phyloP scores from a whole-genome alignment of 2,888 invertebrate genomes.

The Hydropsyche betteni region DNA sequence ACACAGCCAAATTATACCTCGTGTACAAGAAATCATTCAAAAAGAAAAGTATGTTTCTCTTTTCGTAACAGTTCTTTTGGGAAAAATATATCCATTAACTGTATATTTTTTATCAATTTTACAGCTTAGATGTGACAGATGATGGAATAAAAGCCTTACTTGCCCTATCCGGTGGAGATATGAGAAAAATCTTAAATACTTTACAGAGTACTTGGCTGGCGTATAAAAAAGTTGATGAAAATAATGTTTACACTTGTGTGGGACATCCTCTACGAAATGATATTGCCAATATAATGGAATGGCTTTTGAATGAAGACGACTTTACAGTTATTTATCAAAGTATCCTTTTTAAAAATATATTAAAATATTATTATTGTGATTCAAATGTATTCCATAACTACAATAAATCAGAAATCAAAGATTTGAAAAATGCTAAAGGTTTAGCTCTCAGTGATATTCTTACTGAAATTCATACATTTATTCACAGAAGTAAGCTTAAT shows the following conservation, averaged over 20 bases:
- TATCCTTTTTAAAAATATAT: slow-evolving; percentile 68
- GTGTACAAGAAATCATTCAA: slow-evolving; percentile 84
- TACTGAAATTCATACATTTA: slow-evolving; percentile 86
- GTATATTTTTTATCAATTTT: slow-evolving; percentile 50
- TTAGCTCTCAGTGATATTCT: slow-evolving; percentile 93
- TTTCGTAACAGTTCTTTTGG: neutral
- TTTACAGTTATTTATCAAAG: slow-evolving; percentile 80
- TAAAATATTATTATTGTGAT: neutral
- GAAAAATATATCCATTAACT: slow-evolving; percentile 7
- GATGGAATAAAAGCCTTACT: slow-evolving; percentile 91
- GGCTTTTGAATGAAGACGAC: slow-evolving; percentile 83
- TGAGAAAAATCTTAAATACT: slow-evolving; percentile 96
- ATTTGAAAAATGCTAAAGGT: slow-evolving; percentile 88
- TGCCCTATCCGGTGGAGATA: slow-evolving; percentile 93
- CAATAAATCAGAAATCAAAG: slow-evolving; percentile 72
- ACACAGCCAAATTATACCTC: slow-evolving; percentile 86
- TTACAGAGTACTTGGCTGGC: slow-evolving; percentile 96
- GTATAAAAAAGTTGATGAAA: slow-evolving; percentile 86
- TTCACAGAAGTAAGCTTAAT: slow-evolving; percentile 81
- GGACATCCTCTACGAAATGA: slow-evolving; percentile 94
- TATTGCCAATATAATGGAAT: slow-evolving; percentile 87
- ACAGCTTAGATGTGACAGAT: slow-evolving; percentile 82
- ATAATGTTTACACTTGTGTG: slow-evolving; percentile 92
- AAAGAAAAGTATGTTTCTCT: slow-evolving; percentile 75
- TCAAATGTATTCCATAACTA: neutral